phyloP scores from a whole-genome alignment of 1,140 invertebrate species.

The Danaus melanippus region DNA sequence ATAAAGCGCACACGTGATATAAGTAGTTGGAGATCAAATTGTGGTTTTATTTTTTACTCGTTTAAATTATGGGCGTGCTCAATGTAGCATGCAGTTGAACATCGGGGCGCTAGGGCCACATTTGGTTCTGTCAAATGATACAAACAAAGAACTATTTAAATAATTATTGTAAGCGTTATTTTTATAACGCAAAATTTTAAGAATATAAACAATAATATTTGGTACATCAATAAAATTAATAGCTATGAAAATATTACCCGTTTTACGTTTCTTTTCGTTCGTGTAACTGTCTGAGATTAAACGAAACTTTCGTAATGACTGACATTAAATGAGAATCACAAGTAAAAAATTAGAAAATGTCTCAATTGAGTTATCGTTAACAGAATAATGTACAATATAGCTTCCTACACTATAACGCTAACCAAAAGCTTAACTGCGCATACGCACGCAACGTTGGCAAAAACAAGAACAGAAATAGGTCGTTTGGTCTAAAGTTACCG shows the following conservation, averaged over 20 bases:
- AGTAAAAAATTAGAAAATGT: no score
- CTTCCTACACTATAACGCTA: background rate
- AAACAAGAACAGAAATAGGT: slow-evolving; percentile 37
- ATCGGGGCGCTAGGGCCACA: slow-evolving; percentile 36
- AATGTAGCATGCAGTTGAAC: slow-evolving; percentile 53
- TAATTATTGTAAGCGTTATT: slow-evolving; percentile 10
- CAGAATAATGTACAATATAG: no score
- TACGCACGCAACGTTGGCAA: slow-evolving; percentile 22
- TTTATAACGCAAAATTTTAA: no score
- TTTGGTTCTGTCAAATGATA: slow-evolving; percentile 33
- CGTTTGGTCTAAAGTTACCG: slow-evolving; percentile 28
- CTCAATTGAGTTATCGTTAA: no score
- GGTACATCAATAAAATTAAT: no score
- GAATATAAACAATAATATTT: no score
- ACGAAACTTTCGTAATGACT: no score
- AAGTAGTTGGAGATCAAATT: slow-evolving; percentile 12
- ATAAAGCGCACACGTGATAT: background rate
- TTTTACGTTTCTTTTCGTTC: background rate
- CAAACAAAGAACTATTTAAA: slow-evolving; percentile 2
- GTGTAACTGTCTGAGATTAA: no score
- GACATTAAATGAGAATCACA: no score
- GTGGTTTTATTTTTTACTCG: slow-evolving; percentile 14
- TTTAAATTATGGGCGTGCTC: slow-evolving; percentile 37
- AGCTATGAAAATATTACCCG: no score
- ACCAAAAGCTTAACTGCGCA: slow-evolving; percentile 10